Evolutionary conservation across 1,140 invertebrate genomes (phyloP), one percentile per base, ranked within the genome.

Genomic region (Eumaeus atala): DNA sequence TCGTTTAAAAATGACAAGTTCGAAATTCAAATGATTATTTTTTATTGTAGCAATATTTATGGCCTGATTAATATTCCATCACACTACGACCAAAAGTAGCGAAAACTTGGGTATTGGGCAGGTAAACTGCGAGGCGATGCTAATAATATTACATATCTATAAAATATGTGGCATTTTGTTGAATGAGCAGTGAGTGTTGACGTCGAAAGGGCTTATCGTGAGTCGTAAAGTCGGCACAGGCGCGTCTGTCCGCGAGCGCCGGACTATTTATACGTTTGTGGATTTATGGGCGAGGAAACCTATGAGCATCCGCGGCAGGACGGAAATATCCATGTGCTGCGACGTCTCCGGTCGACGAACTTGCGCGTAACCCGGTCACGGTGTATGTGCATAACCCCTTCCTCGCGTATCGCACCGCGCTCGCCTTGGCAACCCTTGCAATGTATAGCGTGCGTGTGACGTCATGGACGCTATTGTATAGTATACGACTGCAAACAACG

Each of bases 311-410:
- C 81, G 77, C 57, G 21, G 21, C 59, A 53, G 67, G 67, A 82
- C 82, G 61, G 61, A 85, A 85, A 85, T 85, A 85, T 72, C 58
- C 76, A 75, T 74, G 83, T 85, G 82, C 82, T 74, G 78, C 77
- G 77, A 78, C 80, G 80, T 78, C 82, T 74, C 72, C 66, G 81
- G 78, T 79, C 66, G 74, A 77, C 70, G 78, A 77, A 77, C 78
- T 69, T n/a, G n/a, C 48, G 48, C 48, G 14, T 33, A 50, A 35
- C 48, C 33, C 33, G 48, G 48, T 50, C 48, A 50, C 34, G 33
- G 34, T 9, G 14, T 9, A 4, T 17, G 14, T 42, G n/a, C n/a
- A n/a, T n/a, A n/a, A n/a, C n/a, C n/a, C n/a, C n/a, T n/a, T n/a
- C n/a, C n/a, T 12, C 8, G 40, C 40, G 8, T 12, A 16, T 9